Evolutionary conservation across 2,888 invertebrate genomes (phyloP).

Genomic region (Cerastis rubricosa): DNA sequence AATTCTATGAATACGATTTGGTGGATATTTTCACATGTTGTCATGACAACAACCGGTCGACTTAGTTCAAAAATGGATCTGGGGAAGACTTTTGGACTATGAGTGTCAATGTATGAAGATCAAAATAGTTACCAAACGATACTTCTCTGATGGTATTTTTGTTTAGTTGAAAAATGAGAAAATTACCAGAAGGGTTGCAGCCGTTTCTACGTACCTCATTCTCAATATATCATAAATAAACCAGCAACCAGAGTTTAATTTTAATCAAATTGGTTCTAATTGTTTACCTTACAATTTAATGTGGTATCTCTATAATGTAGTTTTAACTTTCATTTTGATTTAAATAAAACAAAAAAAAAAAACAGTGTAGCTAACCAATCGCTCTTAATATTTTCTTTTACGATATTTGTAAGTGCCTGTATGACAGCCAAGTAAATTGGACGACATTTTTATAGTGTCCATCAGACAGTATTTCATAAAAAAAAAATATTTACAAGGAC

Average conservation of each 20-base stretch:
- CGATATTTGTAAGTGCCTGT: neutral
- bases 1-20: too few species aligned
- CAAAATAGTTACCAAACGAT: too few species aligned
- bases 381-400: constrained; percentile 1
- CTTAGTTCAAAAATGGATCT: too few species aligned
- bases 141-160: too few species aligned
- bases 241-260: neutral
- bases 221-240: too few species aligned
- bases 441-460: constrained; percentile 9
- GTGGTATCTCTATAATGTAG: neutral
- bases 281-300: neutral
- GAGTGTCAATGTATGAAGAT: too few species aligned
- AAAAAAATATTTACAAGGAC: neutral
- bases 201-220: too few species aligned
- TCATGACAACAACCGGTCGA: too few species aligned
- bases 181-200: too few species aligned
- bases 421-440: neutral
- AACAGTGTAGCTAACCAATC: neutral
- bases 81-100: too few species aligned
- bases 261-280: neutral
- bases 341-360: neutral
- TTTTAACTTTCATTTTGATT: neutral
- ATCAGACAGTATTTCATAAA: neutral
- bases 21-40: too few species aligned
- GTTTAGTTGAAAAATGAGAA: too few species aligned